Percentiles rank a stretch among this genome's conserved stretches.
Evolutionary conservation across 2,888 invertebrate species (phyloP).

Genomic region (Acleris laterana): DNA sequence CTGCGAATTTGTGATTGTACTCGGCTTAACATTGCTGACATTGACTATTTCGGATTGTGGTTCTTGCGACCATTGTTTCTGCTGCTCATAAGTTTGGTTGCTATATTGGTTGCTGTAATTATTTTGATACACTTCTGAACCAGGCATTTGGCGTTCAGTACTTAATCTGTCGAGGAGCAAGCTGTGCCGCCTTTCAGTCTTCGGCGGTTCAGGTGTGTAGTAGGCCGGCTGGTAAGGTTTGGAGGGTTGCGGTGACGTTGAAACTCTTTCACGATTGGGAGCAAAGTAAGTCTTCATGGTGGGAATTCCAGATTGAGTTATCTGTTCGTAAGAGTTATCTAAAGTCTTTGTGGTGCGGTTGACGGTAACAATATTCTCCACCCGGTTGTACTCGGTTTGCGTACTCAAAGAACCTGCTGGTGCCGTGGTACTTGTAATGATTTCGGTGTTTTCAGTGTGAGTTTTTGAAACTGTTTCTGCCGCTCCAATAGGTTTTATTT

Average conservation of each 20-base stretch:
- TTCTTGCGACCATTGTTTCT: conserved; percentile 66
- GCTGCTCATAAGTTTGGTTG: conserved; percentile 64
- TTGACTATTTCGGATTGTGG: conserved; percentile 75
- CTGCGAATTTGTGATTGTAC: conserved; percentile 73
- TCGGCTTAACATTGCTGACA: conserved; percentile 77
- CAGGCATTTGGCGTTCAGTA: conserved; percentile 71
- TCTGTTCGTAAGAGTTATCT: conserved; percentile 69
- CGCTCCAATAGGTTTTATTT: conserved; percentile 75
- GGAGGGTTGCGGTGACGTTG: conserved; percentile 61
- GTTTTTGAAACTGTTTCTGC: conserved; percentile 68
- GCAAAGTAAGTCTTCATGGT: conserved; percentile 71
- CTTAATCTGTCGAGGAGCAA: conserved; percentile 74
- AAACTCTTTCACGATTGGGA: conserved; percentile 64
- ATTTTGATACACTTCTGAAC: conserved; percentile 68
- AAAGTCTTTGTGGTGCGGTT: conserved; percentile 76
- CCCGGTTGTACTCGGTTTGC: conserved; percentile 74
- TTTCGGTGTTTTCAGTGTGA: conserved; percentile 72
- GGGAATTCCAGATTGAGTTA: conserved; percentile 65
- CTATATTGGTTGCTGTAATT: conserved; percentile 50
- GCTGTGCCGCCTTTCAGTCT: conserved; percentile 73
- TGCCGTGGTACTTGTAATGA: conserved; percentile 62
- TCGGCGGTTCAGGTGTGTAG: conserved; percentile 59
- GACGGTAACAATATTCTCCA: conserved; percentile 76
- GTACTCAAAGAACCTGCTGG: conserved; percentile 63
- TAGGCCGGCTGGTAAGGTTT: conserved; percentile 68